Evolutionary conservation across 2,888 invertebrate species (phyloP).

Genomic region (Lasioglossum lativentre): DNA sequence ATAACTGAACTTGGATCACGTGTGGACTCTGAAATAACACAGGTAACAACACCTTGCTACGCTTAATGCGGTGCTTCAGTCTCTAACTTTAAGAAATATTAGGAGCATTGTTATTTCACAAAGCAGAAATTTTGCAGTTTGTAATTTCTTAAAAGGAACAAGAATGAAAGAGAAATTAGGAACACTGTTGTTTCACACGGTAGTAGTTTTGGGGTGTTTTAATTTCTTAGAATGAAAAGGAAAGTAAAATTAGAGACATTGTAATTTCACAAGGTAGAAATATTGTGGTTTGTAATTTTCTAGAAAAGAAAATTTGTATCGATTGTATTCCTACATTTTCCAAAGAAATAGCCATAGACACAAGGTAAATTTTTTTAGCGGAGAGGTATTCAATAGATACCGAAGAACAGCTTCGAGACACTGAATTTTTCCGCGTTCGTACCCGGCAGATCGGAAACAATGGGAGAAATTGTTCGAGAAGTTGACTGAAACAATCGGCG

Average conservation of each 20-base stretch:
- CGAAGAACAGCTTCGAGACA: not conserved
- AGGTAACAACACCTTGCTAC: slow-evolving; percentile 36
- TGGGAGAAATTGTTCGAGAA: not conserved
- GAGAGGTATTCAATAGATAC: not conserved
- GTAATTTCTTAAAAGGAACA: not conserved
- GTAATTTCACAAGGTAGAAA: not conserved
- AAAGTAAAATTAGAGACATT: not conserved
- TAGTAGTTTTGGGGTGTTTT: not conserved
- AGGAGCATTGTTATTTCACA: not conserved
- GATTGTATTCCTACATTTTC: not conserved
- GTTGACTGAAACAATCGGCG: not conserved
- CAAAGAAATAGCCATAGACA: not conserved
- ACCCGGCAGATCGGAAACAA: not conserved
- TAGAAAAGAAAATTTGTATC: not conserved
- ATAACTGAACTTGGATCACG: slow-evolving; percentile 44
- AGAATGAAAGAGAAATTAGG: not conserved
- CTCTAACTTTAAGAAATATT: not conserved
- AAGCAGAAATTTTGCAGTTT: too few relatives aligned
- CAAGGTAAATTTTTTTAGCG: not conserved
- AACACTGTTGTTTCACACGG: too few relatives aligned
- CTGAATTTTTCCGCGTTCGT: not conserved
- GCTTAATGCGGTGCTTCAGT: not conserved
- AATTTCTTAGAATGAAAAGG: not conserved
- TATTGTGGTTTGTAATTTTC: not conserved
- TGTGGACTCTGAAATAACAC: slow-evolving; percentile 18